These are phyloP conservation scores for Bedellia somnulentella DNA, from an alignment of 2,888 invertebrate species.

Conservation along the genomic window DNA sequence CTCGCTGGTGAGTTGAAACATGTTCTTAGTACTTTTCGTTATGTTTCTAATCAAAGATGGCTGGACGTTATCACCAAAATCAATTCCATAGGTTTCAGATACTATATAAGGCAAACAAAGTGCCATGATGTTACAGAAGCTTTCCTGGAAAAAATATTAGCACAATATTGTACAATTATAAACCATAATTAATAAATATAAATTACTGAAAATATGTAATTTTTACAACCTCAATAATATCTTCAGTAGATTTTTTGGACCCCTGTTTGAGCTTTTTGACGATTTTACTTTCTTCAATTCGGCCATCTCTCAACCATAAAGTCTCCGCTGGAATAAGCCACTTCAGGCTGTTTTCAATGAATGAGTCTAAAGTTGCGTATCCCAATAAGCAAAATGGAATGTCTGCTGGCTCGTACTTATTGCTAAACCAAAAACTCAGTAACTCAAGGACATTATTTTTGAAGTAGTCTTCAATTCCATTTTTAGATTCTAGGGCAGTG, in stretches of 20 bases:
- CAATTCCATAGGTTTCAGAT: slow-evolving; percentile 27
- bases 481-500: slow-evolving; percentile 18
- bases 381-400: slow-evolving; percentile 44
- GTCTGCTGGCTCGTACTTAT: slow-evolving; percentile 25
- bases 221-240: slow-evolving; percentile 24
- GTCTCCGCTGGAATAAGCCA: slow-evolving; percentile 46
- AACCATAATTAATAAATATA: slow-evolving; percentile 1
- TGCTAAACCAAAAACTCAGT: slow-evolving; percentile 47
- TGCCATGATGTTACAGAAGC: slow-evolving; percentile 32
- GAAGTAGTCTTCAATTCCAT: slow-evolving; percentile 27
- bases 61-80: slow-evolving; percentile 15
- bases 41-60: slow-evolving; percentile 15
- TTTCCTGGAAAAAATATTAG: slow-evolving; percentile 25
- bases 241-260: slow-evolving; percentile 15
- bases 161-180: too few species aligned
- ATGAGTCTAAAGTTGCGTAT: slow-evolving; percentile 24
- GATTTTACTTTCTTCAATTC: slow-evolving; percentile 22
- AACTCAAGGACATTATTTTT: slow-evolving; percentile 46
- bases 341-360: slow-evolving; percentile 41
- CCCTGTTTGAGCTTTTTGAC: slow-evolving; percentile 18
- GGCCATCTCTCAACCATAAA: slow-evolving; percentile 32
- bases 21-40: slow-evolving; percentile 19
- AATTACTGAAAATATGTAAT: slow-evolving; percentile 1
- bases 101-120: slow-evolving; percentile 40
- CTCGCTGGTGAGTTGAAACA: slow-evolving; percentile 28